phyloP scores from a whole-genome alignment of 2,113 vertebrate genomes.

The Nematolebias whitei region DNA sequence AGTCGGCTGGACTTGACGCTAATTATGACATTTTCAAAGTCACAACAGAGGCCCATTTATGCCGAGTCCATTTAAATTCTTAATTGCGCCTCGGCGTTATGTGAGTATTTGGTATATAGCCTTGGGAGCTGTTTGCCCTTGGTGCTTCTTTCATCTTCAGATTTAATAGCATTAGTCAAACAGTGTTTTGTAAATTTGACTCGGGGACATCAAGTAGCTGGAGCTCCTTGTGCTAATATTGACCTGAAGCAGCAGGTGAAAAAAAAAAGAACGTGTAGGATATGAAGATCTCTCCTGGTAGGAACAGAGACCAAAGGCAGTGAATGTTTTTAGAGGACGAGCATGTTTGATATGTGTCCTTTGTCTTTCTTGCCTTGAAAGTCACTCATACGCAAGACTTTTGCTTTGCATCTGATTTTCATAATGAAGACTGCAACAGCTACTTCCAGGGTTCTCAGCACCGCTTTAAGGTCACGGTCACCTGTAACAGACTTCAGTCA shows the following conservation, averaged over 20 bases:
- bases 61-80: conserved; percentile 55
- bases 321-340: conserved; percentile 41
- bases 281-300: conserved; percentile 48
- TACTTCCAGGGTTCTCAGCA: conserved; percentile 15
- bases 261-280: conserved; percentile 27
- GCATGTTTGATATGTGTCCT: conserved; percentile 57
- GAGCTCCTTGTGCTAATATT: conserved; percentile 72
- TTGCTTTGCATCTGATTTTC: conserved; percentile 54
- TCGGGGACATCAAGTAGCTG: conserved; percentile 59
- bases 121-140: conserved; percentile 67
- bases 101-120: conserved; percentile 52
- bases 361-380: conserved; percentile 54
- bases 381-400: conserved; percentile 47
- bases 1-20: conserved; percentile 48
- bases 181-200: conserved; percentile 71
- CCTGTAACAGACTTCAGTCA: conserved; percentile 11
- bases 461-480: conserved; percentile 7
- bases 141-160: conserved; percentile 66
- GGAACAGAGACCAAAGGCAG: conserved; percentile 22
- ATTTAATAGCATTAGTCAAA: conserved; percentile 67
- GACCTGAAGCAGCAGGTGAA: conserved; percentile 56
- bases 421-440: conserved; percentile 43
- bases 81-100: conserved; percentile 57
- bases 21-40: conserved; percentile 70
- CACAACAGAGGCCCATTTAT: conserved; percentile 49